These are phyloP conservation scores for Anser brachyrhynchus DNA, from an alignment of 2,113 vertebrate genomes.

Conservation along the genomic window DNA sequence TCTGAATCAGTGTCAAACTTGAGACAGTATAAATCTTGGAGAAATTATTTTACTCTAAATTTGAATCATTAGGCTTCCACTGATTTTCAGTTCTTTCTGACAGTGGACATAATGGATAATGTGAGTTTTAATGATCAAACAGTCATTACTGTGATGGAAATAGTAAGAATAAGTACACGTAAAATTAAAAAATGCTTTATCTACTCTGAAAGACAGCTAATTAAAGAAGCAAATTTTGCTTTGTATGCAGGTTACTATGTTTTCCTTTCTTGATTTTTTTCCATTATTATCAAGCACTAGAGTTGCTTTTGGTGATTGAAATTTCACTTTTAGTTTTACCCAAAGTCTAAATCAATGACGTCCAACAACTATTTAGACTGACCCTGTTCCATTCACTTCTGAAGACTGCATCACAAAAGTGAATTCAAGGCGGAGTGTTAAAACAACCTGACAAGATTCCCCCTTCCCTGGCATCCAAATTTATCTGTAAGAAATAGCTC, in stretches of 20 bases:
- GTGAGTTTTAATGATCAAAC: neutral
- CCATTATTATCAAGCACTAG: neutral
- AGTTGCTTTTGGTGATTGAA: constrained; percentile 33
- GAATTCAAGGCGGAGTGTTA: neutral
- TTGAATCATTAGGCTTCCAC: neutral
- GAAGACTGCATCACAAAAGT: neutral
- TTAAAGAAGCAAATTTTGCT: neutral
- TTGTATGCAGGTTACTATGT: neutral
- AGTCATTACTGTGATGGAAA: neutral
- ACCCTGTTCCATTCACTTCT: constrained; percentile 12
- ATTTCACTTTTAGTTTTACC: constrained; percentile 44
- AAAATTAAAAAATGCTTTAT: neutral
- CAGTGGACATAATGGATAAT: neutral
- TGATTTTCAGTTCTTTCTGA: neutral
- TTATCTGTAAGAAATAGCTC: neutral
- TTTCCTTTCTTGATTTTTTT: neutral
- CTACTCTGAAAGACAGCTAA: neutral
- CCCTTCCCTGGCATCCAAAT: neutral
- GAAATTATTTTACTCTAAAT: neutral
- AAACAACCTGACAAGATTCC: neutral
- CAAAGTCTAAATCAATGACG: neutral
- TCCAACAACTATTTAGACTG: neutral
- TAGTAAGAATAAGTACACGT: neutral
- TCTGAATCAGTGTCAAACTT: neutral
- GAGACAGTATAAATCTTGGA: neutral